Conservation (phyloP, 1,140 invertebrate species). For the Scaptomyza hsui region DNA sequence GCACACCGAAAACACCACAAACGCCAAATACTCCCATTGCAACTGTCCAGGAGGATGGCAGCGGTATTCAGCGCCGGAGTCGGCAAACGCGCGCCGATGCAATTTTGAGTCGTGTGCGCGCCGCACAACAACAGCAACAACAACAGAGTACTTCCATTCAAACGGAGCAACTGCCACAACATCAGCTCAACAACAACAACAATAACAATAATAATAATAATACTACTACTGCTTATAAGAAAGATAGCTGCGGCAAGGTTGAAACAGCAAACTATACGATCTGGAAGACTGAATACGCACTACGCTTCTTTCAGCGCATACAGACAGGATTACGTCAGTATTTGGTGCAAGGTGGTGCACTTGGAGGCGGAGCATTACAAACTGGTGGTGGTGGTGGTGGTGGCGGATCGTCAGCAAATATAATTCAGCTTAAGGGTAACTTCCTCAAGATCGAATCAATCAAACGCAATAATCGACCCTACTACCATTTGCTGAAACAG, state of each 20-base stretch:
- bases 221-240: too few species aligned
- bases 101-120: slow-evolving; percentile 87
- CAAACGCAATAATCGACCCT: slow-evolving; percentile 74
- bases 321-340: slow-evolving; percentile 70
- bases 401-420: slow-evolving; percentile 40
- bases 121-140: slow-evolving; percentile 15
- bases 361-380: slow-evolving; percentile 5
- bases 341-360: slow-evolving; percentile 49
- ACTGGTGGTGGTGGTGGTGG: background rate
- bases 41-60: slow-evolving; percentile 44
- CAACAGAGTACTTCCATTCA: slow-evolving; percentile 35
- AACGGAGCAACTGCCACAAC: slow-evolving; percentile 14
- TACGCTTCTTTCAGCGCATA: slow-evolving; percentile 78
- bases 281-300: slow-evolving; percentile 86
- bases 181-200: slow-evolving; percentile 25
- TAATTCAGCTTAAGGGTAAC: slow-evolving; percentile 68
- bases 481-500: slow-evolving; percentile 80
- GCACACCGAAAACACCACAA: slow-evolving; percentile 48
- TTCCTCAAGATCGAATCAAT: slow-evolving; percentile 79
- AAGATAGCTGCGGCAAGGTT: slow-evolving; percentile 3
- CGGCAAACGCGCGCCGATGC: slow-evolving; percentile 88
- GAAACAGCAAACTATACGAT: slow-evolving; percentile 59
- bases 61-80: slow-evolving; percentile 45
- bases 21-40: slow-evolving; percentile 54
- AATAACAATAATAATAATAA: background rate